Conservation (phyloP, 2,113 vertebrate genomes). For the Scopus umbretta region DNA sequence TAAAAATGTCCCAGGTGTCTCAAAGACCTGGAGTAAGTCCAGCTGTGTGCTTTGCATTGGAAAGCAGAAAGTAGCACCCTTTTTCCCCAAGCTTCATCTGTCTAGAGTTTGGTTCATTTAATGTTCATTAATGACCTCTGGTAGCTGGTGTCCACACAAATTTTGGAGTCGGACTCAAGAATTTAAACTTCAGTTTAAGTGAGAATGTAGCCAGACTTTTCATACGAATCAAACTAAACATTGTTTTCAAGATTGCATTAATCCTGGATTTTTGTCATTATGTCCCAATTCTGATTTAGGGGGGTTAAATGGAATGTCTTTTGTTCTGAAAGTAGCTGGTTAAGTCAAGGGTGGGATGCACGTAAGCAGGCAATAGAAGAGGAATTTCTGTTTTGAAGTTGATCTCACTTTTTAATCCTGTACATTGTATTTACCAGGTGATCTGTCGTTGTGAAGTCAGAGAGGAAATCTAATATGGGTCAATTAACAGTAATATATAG, state of each 20-base stretch:
- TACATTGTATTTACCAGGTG: too few relatives aligned
- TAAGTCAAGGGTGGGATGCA: too few relatives aligned
- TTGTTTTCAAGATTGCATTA: not conserved
- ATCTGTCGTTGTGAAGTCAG: too few relatives aligned
- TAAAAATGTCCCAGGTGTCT: not conserved
- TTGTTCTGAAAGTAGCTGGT: too few relatives aligned
- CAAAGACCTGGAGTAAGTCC: not conserved
- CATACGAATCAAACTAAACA: not conserved
- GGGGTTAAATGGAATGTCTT: not conserved
- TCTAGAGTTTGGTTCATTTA: not conserved
- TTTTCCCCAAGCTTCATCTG: not conserved
- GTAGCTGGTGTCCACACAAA: not conserved
- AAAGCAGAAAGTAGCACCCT: not conserved
- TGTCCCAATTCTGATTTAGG: not conserved
- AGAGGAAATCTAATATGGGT: too few relatives aligned
- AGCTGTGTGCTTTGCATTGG: not conserved
- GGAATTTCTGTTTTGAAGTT: too few relatives aligned
- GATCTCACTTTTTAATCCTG: too few relatives aligned
- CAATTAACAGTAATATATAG: too few relatives aligned
- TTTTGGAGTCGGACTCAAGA: not conserved
- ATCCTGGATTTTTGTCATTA: not conserved
- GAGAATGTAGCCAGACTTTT: not conserved
- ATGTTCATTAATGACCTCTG: not conserved
- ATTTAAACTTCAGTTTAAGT: not conserved
- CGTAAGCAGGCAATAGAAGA: too few relatives aligned